phyloP scores from a whole-genome alignment of 2,888 invertebrate genomes.

The Unio delphinus region DNA sequence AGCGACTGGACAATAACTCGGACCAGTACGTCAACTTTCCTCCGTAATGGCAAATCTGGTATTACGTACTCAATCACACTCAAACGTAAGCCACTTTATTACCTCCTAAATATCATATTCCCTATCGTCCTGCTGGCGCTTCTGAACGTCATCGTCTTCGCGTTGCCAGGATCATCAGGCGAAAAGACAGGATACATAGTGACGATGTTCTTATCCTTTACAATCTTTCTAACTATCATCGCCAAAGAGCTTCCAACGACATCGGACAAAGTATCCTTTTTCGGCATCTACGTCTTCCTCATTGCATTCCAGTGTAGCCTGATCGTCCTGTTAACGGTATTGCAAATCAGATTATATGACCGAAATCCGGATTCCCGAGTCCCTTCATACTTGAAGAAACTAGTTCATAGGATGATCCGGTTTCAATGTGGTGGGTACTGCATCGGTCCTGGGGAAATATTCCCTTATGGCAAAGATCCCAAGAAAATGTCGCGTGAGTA shows the following conservation, averaged over 20 bases:
- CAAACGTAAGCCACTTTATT: conserved; percentile 36
- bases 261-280: conserved; percentile 27
- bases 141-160: conserved; percentile 35
- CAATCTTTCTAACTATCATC: conserved; percentile 43
- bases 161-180: conserved; percentile 35
- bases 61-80: conserved; percentile 31
- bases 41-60: conserved; percentile 14
- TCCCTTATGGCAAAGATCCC: conserved; percentile 8
- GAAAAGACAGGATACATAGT: conserved; percentile 39
- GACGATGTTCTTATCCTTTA: conserved; percentile 39
- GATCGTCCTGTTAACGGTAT: conserved; percentile 25
- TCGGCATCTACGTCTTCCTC: conserved; percentile 33
- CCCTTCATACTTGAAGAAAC: conserved; percentile 2
- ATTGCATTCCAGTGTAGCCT: conserved; percentile 27
- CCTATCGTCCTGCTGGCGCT: conserved; percentile 33
- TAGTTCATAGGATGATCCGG: conserved; percentile 9
- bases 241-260: conserved; percentile 34
- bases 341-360: conserved; percentile 27
- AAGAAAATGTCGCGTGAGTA: conserved; percentile 8
- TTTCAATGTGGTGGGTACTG: conserved; percentile 9
- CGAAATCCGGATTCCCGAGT: conserved; percentile 19
- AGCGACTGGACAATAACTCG: conserved; percentile 33
- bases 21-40: conserved; percentile 11
- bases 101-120: conserved; percentile 35
- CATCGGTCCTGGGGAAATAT: conserved; percentile 17